Base-by-base conservation (phyloP, 2,113 vertebrate genomes). In the Eretmochelys imbricata region DNA sequence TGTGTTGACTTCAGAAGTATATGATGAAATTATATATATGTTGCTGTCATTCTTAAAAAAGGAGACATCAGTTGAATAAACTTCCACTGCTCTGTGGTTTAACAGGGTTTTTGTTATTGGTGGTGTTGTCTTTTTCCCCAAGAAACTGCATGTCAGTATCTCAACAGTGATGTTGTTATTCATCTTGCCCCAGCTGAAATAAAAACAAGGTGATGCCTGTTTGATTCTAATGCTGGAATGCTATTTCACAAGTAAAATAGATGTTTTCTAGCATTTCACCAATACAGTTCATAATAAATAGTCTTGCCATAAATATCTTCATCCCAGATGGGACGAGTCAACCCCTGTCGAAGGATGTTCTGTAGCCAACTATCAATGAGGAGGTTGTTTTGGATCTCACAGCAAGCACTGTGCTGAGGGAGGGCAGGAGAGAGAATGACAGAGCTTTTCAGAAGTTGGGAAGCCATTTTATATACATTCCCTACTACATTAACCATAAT, bases 1-100 rank as follows among this genome's bases (percentile, higher is more conserved):
- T 93, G 85, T 95, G 94, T 93, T 96, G 91, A 65, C 88, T 95
- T 92, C 85, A 96, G 83, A 96, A 97, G 76, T 92, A 87, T 91
- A 76, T 93, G 96, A 94, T 91, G 85, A 97, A 97, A 97, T 97
- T 95, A 91, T 94, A 84, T 91, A 88, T 88, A 97, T 90, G 87
- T 92, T 95, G 91, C 89, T 95, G 59, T 93, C 82, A 92, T 55
- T 48, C 76, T 90, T 91, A 84, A 55, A 88, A 95, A 84, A 82
- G 13, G 94, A 84, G 84, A 95, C 89, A 92, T 25, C 54, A 87
- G 4, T 51, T 83, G 59, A 93, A 94, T 80, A 57, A 76, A 80
- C 29, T 89, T 90, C 24, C 1, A 0, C 84, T 81, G 8, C 20
- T 93, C 53, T 87, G 42, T 59, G 88, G 13, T 51, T 91, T 90